Evolutionary conservation across 2,113 vertebrate genomes (phyloP).

Genomic region (Galemys pyrenaicus): DNA sequence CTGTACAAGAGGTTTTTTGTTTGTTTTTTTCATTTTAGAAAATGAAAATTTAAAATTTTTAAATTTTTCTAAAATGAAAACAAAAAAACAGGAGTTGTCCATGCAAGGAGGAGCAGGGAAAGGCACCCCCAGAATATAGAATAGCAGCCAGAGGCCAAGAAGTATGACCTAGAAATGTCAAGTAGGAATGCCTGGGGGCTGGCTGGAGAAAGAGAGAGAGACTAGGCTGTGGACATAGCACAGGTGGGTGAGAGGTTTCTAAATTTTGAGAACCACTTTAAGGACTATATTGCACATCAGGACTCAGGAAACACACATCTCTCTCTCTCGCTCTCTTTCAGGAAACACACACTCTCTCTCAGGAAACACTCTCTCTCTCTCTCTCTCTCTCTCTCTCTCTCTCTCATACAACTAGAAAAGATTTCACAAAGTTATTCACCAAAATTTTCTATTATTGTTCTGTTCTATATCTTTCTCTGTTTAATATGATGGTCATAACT

Average conservation of each 20-base stretch:
- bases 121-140: background rate
- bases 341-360: too few relatives aligned
- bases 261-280: background rate
- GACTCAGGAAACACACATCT: background rate
- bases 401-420: background rate
- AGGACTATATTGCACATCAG: background rate
- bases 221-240: background rate
- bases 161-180: background rate
- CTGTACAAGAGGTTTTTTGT: background rate
- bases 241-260: background rate
- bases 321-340: too few relatives aligned
- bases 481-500: background rate
- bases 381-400: too few relatives aligned
- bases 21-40: too few relatives aligned
- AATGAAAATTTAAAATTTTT: too few relatives aligned
- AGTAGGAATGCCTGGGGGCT: background rate
- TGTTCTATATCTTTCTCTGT: background rate
- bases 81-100: background rate
- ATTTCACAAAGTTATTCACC: background rate
- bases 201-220: background rate
- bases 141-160: background rate
- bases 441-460: background rate
- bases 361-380: too few relatives aligned
- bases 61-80: too few relatives aligned
- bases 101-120: background rate